Evolutionary conservation across 92 coral and sea anemone species (phyloP).

Genomic region (Metridium senile): DNA sequence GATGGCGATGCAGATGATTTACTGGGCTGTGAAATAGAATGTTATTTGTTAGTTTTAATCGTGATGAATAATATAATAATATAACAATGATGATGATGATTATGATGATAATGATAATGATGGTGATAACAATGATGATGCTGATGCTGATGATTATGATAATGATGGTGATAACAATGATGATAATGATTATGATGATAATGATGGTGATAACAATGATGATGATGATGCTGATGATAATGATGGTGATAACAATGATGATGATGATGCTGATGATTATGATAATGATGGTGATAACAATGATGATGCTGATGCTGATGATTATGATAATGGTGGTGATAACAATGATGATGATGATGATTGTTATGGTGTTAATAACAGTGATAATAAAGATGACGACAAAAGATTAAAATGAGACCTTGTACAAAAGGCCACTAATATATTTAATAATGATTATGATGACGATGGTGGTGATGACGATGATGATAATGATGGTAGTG

Average conservation of each 20-base stretch:
- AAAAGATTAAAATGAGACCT: too few relatives aligned
- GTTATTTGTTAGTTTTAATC: not conserved
- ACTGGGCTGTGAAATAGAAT: not conserved
- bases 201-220: not conserved
- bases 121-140: not conserved
- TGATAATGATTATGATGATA: not conserved
- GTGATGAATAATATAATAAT: not conserved
- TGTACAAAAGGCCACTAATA: too few relatives aligned
- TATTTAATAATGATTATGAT: not conserved
- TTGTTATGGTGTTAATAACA: not conserved
- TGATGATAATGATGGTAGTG: slow-evolving; percentile 1
- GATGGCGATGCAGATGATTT: slow-evolving; percentile 14
- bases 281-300: not conserved
- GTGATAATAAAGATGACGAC: not conserved
- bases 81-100: not conserved
- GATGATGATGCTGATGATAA: not conserved
- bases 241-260: not conserved
- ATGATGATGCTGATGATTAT: not conserved
- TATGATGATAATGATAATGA: not conserved
- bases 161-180: not conserved
- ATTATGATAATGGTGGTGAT: not conserved
- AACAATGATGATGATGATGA: not conserved
- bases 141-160: not conserved
- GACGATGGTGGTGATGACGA: not conserved
- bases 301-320: not conserved